phyloP scores from a whole-genome alignment of 2,113 vertebrate genomes.

The Sinosuthora webbiana region DNA sequence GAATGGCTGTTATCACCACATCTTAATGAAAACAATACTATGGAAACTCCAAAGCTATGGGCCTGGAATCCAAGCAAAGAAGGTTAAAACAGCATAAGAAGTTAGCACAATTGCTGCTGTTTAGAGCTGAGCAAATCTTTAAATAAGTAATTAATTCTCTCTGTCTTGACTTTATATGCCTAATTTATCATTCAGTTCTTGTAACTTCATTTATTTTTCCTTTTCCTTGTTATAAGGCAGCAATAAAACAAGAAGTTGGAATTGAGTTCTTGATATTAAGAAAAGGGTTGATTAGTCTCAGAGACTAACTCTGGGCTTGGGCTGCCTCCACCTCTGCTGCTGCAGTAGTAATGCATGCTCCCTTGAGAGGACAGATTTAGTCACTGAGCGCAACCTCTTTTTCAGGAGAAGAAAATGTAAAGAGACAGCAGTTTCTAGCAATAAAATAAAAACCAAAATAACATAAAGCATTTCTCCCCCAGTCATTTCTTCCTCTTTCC shows the following conservation, averaged over 20 bases:
- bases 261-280: background rate
- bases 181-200: conserved; percentile 16
- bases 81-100: background rate
- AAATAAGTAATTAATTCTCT: conserved; percentile 13
- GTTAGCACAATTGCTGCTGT: background rate
- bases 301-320: background rate
- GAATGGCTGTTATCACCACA: background rate
- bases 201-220: background rate
- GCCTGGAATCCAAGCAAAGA: background rate
- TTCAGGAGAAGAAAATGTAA: conserved; percentile 58
- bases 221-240: background rate
- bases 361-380: conserved; percentile 53
- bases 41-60: background rate
- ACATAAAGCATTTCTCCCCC: background rate
- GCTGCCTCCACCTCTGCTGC: conserved; percentile 23
- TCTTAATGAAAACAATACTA: background rate
- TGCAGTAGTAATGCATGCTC: conserved; percentile 18
- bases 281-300: background rate
- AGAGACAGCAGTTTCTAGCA: conserved; percentile 56
- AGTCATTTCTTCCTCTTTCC: background rate
- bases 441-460: conserved; percentile 1
- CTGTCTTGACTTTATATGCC: background rate
- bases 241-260: background rate
- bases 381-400: background rate
- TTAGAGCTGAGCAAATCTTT: background rate